phyloP scores from a whole-genome alignment of 2,113 vertebrate genomes.

The Eidolon helvum region DNA sequence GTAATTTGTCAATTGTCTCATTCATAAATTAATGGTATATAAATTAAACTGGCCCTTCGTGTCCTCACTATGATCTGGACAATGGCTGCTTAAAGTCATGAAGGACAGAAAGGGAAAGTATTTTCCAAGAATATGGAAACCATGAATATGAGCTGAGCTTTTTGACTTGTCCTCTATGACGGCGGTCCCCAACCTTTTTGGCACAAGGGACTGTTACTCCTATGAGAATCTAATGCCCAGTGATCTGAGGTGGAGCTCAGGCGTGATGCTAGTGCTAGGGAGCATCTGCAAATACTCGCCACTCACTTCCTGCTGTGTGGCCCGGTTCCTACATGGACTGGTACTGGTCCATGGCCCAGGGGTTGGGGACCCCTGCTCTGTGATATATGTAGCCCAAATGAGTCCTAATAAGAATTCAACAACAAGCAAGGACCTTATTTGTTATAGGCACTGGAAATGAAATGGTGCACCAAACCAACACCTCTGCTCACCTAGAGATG shows the following conservation, averaged over 20 bases:
- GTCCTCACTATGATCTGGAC: not conserved
- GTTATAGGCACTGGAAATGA: not conserved
- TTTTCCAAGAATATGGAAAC: not conserved
- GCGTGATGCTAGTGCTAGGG: too few species aligned
- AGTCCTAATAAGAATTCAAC: not conserved
- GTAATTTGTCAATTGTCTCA: not conserved
- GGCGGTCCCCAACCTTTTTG: too few species aligned
- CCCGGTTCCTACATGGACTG: too few species aligned
- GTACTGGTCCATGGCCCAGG: too few species aligned
- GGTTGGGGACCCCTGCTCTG: too few species aligned
- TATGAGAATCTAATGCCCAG: too few species aligned
- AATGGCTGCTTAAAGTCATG: not conserved
- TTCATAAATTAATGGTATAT: not conserved
- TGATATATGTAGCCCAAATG: not conserved
- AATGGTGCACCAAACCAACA: not conserved
- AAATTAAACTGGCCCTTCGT: not conserved
- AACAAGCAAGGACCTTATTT: not conserved
- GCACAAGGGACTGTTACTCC: too few species aligned
- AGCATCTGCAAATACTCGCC: too few species aligned
- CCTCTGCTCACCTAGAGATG: slow-evolving; percentile 63
- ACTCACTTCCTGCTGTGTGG: too few species aligned
- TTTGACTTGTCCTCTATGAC: not conserved
- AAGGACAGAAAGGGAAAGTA: not conserved
- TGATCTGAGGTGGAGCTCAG: too few species aligned
- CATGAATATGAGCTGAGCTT: not conserved